Base-by-base conservation (phyloP, 2,888 invertebrate species). In the Pammene aurita region DNA sequence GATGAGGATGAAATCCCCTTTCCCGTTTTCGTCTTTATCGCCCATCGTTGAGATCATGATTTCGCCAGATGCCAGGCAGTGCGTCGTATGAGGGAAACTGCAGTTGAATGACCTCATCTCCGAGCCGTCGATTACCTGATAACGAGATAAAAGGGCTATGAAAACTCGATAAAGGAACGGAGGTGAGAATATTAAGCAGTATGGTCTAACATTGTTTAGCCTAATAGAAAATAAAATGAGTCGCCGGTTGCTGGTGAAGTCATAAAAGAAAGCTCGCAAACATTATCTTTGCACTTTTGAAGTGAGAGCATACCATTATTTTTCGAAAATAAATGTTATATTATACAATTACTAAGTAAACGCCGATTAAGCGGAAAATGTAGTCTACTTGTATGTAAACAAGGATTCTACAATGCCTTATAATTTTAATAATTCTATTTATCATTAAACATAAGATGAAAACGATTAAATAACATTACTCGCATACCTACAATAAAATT, bases 21-120 rank as follows among this genome's bases (percentile, higher is more conserved):
- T 95, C 14, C 94, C 96, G 77, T 97, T 95, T 66, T 96, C 98
- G n/a, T 96, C 90, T 41, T 94, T 94, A 88, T 98, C 97, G 13
- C 98, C 99, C 95, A 99, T 95, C 11, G 96, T 96, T 7, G 98
- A 98, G 80, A 99, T 98, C 96, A 99, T 97, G 72, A 99, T 95
- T 81, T 98, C 96, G 0, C 99, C 99, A 75, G 94, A 95, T 16
- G 98, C 96, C 73, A 99, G 92, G 86, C 99, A 99, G 87, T 99
- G 99, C 4, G 97, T 93, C 0, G 99, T 98, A 82, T 99, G 99
- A 0, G 98, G 98, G 63, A 96, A 96, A n/a, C 96, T 94, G 71
- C 97, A 94, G 83, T 97, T 95, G 67, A 95, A 92, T 71, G 94
- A 93, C 82, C 95, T 95, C 84, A 99, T 93, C 79, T 97, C 95